Evolutionary conservation across 2,888 invertebrate genomes (phyloP), one percentile per base, ranked within the genome.

Genomic region (Microplitis manilae): DNA sequence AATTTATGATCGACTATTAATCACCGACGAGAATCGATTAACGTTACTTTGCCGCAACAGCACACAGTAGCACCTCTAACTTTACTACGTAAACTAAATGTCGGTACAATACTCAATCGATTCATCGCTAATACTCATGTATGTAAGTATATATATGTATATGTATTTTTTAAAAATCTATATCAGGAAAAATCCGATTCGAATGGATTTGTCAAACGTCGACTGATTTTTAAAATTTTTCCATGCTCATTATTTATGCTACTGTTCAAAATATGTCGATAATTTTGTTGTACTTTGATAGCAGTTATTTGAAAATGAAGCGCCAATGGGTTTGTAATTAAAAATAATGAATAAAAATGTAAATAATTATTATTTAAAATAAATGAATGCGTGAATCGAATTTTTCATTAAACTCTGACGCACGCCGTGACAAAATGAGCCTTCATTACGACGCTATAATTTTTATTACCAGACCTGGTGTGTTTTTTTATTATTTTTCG

Each of bases 361-460:
- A n/a, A n/a, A n/a, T n/a, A n/a, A n/a, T n/a, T 68, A 40, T 15
- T 62, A 15, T 62, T 13, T 67, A 30, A 30, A 67, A 9, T 38
- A 38, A 41, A 30, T 59, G 40, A 38, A 15, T 50, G 40, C 50
- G 82, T 83, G 83, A 79, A 80, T 83, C 83, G 82, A 83, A 83
- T 83, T 83, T 83, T 81, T 82, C 82, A 84, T 83, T 84, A 82
- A 82, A 82, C 78, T 82, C 80, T 80, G 81, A 81, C 81, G 82
- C 81, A 77, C 80, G 79, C 80, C 84, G 83, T 83, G 84, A 84
- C 84, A 85, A 83, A 84, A 84, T 84, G 83, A 81, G 77, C 84
- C 83, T 83, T 84, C 84, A 83, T 84, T 84, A 84, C 79, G 81
- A 81, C 81, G 84, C 78, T 84, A 82, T 82, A 82, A 83, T 83